A percentile compares a stretch with the other conserved stretches of the same genome.
These are phyloP conservation scores for Arge pagana DNA, from an alignment of 2,888 invertebrate species.

Conservation along the genomic window DNA sequence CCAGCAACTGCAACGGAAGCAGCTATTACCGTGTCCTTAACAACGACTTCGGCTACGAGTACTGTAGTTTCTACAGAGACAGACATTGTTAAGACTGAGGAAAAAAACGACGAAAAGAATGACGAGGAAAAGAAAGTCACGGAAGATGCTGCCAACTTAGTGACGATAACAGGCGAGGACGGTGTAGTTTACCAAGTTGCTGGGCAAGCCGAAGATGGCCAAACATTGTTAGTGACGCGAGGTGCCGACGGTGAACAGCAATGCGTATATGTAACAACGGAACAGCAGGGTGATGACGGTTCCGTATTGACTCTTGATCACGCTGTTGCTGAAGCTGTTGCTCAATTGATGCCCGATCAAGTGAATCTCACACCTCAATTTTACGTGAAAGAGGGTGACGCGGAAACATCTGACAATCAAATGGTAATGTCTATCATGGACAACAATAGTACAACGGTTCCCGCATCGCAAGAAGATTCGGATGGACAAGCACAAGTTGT, in stretches of 20 bases:
- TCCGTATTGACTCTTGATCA: constrained; percentile 64
- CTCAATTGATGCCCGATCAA: constrained; percentile 64
- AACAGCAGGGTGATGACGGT: constrained; percentile 63
- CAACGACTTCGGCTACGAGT: constrained; percentile 21
- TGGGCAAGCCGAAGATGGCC: constrained; percentile 80
- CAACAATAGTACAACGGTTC: constrained; percentile 49
- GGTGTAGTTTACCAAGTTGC: constrained; percentile 81
- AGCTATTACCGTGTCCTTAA: constrained; percentile 29
- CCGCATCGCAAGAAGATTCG: constrained; percentile 54
- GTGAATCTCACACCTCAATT: constrained; percentile 54
- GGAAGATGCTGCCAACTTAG: constrained; percentile 63
- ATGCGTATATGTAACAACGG: constrained; percentile 69
- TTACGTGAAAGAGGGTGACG: constrained; percentile 56
- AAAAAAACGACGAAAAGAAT: constrained; percentile 63
- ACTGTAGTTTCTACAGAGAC: constrained; percentile 2
- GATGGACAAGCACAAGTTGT: constrained; percentile 74
- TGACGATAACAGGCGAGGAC: constrained; percentile 82
- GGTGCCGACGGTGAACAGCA: constrained; percentile 78
- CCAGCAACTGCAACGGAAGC: constrained; percentile 15
- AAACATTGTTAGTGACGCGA: constrained; percentile 74
- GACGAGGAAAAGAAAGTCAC: constrained; percentile 65
- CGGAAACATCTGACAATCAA: constrained; percentile 45
- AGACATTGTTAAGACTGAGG: constrained; percentile 59
- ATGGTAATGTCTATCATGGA: constrained; percentile 61
- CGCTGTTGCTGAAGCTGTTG: constrained; percentile 60